Conservation (phyloP, 2,888 invertebrate genomes). For the Laothoe populi region DNA sequence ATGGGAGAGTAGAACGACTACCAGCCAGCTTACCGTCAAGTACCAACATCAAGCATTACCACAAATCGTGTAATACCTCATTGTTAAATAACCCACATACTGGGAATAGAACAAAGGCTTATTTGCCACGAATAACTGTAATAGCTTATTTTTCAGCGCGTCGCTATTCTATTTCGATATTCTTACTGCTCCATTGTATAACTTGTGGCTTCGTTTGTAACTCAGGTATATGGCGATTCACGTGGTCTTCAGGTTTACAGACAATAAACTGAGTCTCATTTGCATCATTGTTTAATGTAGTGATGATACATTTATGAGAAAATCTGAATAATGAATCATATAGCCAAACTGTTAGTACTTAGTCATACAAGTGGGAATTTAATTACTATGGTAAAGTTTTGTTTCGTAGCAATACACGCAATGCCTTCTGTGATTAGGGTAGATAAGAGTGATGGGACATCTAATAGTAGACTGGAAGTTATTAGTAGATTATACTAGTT, state of each 20-base stretch:
- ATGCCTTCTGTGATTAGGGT: no score
- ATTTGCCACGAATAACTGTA: neutral
- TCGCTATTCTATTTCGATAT: neutral
- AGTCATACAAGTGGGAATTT: conserved; percentile 3
- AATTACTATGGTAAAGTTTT: neutral
- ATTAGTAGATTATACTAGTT: no score
- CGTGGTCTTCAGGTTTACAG: neutral
- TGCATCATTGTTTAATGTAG: conserved; percentile 1
- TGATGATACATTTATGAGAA: conserved; percentile 15
- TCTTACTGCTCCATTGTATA: conserved; percentile 11
- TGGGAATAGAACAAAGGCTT: conserved; percentile 24
- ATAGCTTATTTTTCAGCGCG: conserved; percentile 9
- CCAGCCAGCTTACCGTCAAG: neutral
- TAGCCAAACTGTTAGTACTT: neutral
- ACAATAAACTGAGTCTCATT: neutral
- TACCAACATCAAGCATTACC: neutral
- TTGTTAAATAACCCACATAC: neutral
- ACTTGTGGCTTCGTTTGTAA: neutral
- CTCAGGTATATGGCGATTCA: neutral
- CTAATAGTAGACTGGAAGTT: no score
- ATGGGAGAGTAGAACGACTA: no score
- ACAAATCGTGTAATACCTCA: conserved; percentile 7
- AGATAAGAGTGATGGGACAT: no score
- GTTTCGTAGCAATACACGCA: neutral
- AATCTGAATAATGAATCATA: neutral